Conservation (phyloP, 2,113 vertebrate species). For the Gyps fulvus region DNA sequence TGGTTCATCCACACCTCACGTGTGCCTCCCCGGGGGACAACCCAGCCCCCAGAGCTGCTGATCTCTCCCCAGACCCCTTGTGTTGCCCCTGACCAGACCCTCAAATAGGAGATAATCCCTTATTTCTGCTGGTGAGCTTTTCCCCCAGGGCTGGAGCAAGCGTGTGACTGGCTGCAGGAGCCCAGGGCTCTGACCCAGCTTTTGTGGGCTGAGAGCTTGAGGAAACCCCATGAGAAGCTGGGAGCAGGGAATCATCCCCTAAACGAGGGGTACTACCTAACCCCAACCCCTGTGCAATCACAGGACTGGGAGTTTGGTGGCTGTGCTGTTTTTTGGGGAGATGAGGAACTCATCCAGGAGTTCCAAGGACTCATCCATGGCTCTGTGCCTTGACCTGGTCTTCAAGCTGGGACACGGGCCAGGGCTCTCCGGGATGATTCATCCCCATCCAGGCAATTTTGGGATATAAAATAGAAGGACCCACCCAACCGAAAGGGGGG, state of each 20-base stretch:
- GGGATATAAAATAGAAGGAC: neutral
- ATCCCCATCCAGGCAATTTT: neutral
- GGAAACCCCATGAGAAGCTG: neutral
- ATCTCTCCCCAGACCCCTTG: fast-evolving
- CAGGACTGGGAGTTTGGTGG: neutral
- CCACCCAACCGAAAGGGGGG: neutral
- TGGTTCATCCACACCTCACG: no score
- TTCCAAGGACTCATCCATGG: neutral
- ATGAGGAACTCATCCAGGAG: neutral
- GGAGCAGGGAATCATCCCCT: neutral
- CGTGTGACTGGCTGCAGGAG: neutral
- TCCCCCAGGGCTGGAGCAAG: neutral
- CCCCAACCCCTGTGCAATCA: neutral
- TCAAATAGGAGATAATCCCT: no score
- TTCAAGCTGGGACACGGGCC: neutral
- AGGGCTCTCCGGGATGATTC: neutral
- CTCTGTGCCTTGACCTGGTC: neutral
- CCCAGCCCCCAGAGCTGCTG: neutral
- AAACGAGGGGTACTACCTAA: fast-evolving
- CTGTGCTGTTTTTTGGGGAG: fast-evolving
- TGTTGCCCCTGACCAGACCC: neutral
- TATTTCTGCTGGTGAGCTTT: neutral
- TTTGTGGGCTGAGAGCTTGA: neutral
- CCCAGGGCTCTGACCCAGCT: neutral
- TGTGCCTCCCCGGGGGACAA: fast-evolving